Base-by-base conservation (phyloP, 1,140 invertebrate species). In the Macrostomum lignano region DNA sequence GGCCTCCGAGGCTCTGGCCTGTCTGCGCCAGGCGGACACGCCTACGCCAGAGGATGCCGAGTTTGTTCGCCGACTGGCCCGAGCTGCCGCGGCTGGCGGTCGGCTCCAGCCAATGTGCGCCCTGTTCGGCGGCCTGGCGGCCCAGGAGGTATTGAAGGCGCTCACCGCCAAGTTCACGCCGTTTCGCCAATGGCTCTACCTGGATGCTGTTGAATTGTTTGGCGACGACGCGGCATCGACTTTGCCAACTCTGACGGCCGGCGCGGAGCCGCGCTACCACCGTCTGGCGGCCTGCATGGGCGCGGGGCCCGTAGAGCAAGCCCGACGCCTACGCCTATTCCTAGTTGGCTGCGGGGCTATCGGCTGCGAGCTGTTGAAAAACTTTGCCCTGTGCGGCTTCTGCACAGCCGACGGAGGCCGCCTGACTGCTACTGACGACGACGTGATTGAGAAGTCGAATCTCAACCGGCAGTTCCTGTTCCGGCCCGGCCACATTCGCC, bases 381-480 rank as follows among this genome's bases (percentile, higher is more conserved):
- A 94, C 58, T 91, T 93, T 59, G 78, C 84, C 1, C 84, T 96
- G 81, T 71, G 94, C 56, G 88, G 88, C 11, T 57, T 96, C 11
- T 79, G 72, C 14, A 4, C 25, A 31, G n/a, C 34, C 9, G 64
- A 55, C n/a, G 20, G 37, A 33, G 58, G 58, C 2, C 30, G 46
- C 11, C 61, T 91, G 4, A 71, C 68, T 21, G 71, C 96, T 10
- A 96, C 91, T 20, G 91, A 98, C 48, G 96, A 96, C 84, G 91
- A 98, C 62, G 67, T 82, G 31, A 98, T 96, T 45, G 88, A 96
- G 60, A 86, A 88, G 51, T 91, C 81, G 7, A 98, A 98, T 61
- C 65, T 98, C 33, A 96, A 96, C 61, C 63, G 91, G 36, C 91
- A 98, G 60, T 98, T 98, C 59, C 64, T 98, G 4, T 98, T 98